Evolutionary conservation across 2,797 vertebrate species (phyloP).

Genomic region (Perdix hodgsoniae): DNA sequence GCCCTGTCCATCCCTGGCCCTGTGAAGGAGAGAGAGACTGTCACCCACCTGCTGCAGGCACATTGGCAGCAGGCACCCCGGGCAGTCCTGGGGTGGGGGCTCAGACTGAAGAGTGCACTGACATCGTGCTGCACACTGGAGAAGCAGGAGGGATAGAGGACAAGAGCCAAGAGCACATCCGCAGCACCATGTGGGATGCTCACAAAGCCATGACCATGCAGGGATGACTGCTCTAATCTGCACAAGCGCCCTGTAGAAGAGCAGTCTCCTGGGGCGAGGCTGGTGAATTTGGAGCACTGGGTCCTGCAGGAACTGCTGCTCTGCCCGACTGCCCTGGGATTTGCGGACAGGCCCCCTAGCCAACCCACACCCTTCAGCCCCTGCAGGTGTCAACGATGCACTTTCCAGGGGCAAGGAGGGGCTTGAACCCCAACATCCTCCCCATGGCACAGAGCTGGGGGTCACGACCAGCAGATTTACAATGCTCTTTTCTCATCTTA

Average conservation of each 20-base stretch:
- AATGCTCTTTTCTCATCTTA: background rate
- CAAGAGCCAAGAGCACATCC: background rate
- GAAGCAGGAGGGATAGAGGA: accelerated
- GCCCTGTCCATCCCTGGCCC: constrained; percentile 10
- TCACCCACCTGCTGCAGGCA: background rate
- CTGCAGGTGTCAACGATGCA: background rate
- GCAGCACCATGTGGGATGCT: background rate
- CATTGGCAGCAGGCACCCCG: accelerated
- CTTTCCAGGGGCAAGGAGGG: background rate
- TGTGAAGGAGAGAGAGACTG: background rate
- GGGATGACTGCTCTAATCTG: accelerated
- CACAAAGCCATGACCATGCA: background rate
- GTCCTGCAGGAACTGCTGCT: background rate
- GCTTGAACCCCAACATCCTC: background rate
- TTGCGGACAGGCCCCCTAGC: accelerated
- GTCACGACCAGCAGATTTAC: background rate
- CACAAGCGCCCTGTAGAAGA: accelerated
- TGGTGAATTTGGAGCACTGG: accelerated
- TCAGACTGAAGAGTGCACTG: background rate
- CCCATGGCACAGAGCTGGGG: accelerated
- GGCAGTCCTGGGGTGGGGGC: background rate
- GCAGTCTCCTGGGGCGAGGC: accelerated
- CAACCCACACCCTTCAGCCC: background rate
- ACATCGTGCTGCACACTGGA: background rate
- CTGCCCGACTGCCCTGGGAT: accelerated